A percentile compares a stretch with the other conserved stretches of the same genome.
Evolutionary conservation across 2,113 vertebrate species (phyloP).

Genomic region (Paralichthys olivaceus): DNA sequence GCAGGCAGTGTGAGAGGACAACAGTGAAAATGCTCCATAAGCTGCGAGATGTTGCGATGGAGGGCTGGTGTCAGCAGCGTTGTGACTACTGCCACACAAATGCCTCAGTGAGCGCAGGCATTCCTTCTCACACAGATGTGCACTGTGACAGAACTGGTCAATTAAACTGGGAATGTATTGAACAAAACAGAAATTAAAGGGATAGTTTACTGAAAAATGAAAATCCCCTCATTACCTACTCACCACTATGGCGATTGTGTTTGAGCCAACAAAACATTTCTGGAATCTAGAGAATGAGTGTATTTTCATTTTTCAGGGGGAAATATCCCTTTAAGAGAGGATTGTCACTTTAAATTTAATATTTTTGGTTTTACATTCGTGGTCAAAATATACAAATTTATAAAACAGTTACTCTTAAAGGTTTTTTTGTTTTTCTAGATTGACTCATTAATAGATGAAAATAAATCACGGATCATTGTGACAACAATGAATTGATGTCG

Average conservation of each 20-base stretch:
- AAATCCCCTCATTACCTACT: too few relatives aligned
- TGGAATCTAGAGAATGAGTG: too few relatives aligned
- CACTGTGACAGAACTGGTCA: background rate
- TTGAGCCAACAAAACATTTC: too few relatives aligned
- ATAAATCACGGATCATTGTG: background rate
- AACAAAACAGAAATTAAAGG: background rate
- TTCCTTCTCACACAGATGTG: background rate
- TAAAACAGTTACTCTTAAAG: too few relatives aligned
- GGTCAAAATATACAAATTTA: too few relatives aligned
- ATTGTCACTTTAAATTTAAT: too few relatives aligned
- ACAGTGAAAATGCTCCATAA: conserved; percentile 40
- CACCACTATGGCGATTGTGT: too few relatives aligned
- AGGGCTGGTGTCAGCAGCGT: conserved; percentile 23
- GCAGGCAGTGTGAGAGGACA: conserved; percentile 35
- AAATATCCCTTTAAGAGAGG: background rate
- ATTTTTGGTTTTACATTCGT: too few relatives aligned
- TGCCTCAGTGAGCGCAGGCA: too few relatives aligned
- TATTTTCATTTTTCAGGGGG: too few relatives aligned
- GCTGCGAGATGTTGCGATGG: conserved; percentile 23
- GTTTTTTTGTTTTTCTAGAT: background rate
- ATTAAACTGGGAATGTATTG: background rate
- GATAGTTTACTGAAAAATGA: too few relatives aligned
- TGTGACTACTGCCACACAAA: background rate
- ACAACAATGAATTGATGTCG: background rate
- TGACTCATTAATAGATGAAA: background rate